Conservation (phyloP, 2,797 vertebrate genomes). For the Diceros bicornis region DNA sequence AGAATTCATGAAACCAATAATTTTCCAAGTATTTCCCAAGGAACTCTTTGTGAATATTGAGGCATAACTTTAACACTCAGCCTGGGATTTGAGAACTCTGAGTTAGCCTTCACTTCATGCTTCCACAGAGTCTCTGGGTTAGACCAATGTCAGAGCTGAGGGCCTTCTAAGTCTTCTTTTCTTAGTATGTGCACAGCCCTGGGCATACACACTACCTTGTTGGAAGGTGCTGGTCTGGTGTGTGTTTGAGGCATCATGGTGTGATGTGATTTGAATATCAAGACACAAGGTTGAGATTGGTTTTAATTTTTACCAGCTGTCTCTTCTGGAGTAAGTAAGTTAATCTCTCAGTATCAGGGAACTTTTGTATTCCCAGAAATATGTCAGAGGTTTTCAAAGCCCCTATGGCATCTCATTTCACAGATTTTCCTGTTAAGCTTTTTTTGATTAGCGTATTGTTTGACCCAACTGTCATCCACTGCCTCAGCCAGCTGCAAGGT, state of each 20-base stretch:
- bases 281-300: not conserved
- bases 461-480: not conserved
- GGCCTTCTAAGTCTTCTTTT: not conserved
- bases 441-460: not conserved
- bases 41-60: not conserved
- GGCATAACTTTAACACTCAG: not conserved
- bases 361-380: not conserved
- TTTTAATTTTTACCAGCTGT: not conserved
- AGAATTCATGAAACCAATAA: not conserved
- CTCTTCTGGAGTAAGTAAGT: not conserved
- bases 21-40: not conserved
- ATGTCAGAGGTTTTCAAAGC: not conserved
- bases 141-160: not conserved
- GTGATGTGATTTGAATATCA: not conserved
- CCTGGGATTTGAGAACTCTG: not conserved
- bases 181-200: not conserved
- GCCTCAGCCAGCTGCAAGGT: not conserved
- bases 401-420: not conserved
- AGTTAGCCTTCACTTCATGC: not conserved
- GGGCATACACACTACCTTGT: not conserved
- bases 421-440: not conserved
- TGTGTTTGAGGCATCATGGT: no score
- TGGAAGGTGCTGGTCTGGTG: fast-evolving
- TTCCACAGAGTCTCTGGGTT: not conserved
- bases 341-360: not conserved